Evolutionary conservation across 2,113 vertebrate species (phyloP).

Genomic region (Megaleporinus macrocephalus): DNA sequence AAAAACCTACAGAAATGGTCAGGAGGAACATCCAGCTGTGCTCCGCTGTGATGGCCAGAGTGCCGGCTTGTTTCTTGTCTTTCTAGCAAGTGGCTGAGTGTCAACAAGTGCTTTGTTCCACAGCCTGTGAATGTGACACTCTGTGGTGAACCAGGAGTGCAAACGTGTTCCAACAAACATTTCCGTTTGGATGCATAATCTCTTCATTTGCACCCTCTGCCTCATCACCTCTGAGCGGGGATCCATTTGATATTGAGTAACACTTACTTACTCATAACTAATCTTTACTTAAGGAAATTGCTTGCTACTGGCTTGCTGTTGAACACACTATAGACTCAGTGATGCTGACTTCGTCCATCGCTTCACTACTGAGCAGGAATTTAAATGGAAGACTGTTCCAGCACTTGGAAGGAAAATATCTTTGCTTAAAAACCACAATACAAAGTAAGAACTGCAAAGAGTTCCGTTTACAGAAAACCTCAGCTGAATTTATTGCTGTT

Average conservation of each 20-base stretch:
- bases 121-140: conserved; percentile 52
- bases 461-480: neutral
- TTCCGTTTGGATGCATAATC: conserved; percentile 48
- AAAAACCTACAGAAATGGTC: neutral
- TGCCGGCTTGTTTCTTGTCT: conserved; percentile 21
- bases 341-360: no score
- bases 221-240: conserved; percentile 23
- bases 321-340: neutral
- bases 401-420: no score
- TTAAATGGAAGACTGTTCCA: neutral
- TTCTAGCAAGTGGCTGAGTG: conserved; percentile 46
- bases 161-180: conserved; percentile 53
- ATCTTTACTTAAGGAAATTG: conserved; percentile 9
- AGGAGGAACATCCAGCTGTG: neutral
- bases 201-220: conserved; percentile 29
- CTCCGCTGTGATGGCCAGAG: neutral
- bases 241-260: conserved; percentile 1
- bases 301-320: neutral
- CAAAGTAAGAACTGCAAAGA: no score
- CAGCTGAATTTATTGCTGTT: neutral
- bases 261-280: neutral
- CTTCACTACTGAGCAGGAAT: neutral
- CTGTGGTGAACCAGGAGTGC: conserved; percentile 44
- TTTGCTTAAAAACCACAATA: no score
- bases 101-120: conserved; percentile 42